A percentile compares a stretch with the other conserved stretches of the same genome.
phyloP scores from a whole-genome alignment of 1,140 invertebrate genomes.

The Archivesica marissinica region DNA sequence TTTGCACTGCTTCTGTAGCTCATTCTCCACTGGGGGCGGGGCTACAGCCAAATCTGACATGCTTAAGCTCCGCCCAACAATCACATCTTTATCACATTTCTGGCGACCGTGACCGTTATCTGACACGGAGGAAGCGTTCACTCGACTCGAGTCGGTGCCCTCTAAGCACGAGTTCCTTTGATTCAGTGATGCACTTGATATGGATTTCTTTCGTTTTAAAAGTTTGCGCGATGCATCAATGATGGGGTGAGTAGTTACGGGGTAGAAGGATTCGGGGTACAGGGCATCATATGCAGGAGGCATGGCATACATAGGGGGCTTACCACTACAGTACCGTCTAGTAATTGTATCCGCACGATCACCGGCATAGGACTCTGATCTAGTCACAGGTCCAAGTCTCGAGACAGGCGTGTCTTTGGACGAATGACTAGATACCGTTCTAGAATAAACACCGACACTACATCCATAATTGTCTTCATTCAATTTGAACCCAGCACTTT shows the following conservation, averaged over 20 bases:
- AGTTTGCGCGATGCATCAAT: constrained; percentile 41
- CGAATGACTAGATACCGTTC: background rate
- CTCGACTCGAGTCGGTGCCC: background rate
- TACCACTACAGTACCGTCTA: background rate
- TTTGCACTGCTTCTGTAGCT: constrained; percentile 57
- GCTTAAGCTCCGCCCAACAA: constrained; percentile 68
- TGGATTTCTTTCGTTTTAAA: constrained; percentile 58
- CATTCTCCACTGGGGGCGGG: constrained; percentile 52
- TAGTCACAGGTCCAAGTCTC: background rate
- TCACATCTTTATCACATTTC: constrained; percentile 44
- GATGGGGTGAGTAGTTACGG: constrained; percentile 52
- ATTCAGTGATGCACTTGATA: constrained; percentile 65
- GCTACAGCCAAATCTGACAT: constrained; percentile 65
- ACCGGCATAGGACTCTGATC: constrained; percentile 21
- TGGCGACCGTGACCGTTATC: background rate
- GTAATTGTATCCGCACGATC: background rate
- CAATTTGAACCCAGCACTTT: constrained; percentile 50
- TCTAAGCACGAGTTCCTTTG: constrained; percentile 31
- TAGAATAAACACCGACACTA: constrained; percentile 50
- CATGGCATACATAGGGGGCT: constrained; percentile 24
- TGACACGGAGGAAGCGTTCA: constrained; percentile 16
- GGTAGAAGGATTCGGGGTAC: constrained; percentile 58
- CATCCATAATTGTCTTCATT: constrained; percentile 49
- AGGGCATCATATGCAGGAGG: constrained; percentile 60
- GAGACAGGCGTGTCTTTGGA: background rate